Base-by-base conservation (phyloP, 2,888 invertebrate genomes). In the Hemistola chrysoprasaria region DNA sequence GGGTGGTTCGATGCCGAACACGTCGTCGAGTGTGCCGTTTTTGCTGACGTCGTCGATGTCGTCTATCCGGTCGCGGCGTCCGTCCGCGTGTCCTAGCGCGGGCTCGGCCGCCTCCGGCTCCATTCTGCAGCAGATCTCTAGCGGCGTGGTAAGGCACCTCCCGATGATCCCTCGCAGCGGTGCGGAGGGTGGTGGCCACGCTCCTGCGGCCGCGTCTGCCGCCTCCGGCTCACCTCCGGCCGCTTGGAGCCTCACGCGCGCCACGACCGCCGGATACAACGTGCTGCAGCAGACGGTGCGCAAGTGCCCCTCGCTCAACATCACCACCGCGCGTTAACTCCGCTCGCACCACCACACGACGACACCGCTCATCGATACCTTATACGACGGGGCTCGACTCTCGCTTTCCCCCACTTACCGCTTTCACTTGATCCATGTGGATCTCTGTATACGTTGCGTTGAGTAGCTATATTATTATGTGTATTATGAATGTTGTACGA, bases 131-230 rank as follows among this genome's bases (percentile, higher is more conserved):
- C 96, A 97, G 85, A 91, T 97, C 78, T 95, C 96, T 92, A 93
- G 94, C 86, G 96, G 96, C 92, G 94, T 97, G 95, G 97, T 97
- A 95, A 96, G 96, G 92, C 94, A 93, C 89, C 90, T 93, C 81
- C 92, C 92, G 72, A 75, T 77, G 63, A 91, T 92, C 84, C 90
- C 92, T 85, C 92, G 92, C 84, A 91, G 90, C 90, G 72, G 88
- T 85, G 76, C 90, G 88, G 67, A 61, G 70, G 63, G 66, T 71
- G 73, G 66, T 47, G 57, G 33, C 81, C 78, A 20, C 74, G 78
- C 77, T 63, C 91, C 91, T 82, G 90, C 92, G 83, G 92, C 92
- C 84, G 91, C 90, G 90, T 91, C 90, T 72, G 88, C 87, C 75
- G 89, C 90, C 65, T 59, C 73, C 20, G 2, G n/a, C 16, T 4